Conservation (phyloP, 2,888 invertebrate genomes). For the Chaetogeoica ovagalla region DNA sequence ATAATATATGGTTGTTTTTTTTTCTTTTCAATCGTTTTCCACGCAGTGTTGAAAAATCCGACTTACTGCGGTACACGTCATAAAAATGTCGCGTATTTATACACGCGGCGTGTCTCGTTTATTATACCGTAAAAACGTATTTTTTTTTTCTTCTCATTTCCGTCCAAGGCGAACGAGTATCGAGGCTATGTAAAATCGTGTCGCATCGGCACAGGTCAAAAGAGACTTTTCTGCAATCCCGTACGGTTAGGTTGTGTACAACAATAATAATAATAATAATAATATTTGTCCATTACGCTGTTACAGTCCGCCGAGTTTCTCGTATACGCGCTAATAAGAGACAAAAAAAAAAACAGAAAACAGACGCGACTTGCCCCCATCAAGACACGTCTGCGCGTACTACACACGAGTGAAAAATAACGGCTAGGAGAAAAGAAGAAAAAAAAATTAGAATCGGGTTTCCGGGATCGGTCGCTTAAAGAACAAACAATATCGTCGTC, state of each 20-base stretch:
- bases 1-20: no score
- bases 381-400: slow-evolving; percentile 14
- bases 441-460: slow-evolving; percentile 33
- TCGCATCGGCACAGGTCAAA: slow-evolving; percentile 12
- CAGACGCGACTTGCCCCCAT: no score
- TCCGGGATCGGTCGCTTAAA: slow-evolving; percentile 33
- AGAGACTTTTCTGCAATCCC: no score
- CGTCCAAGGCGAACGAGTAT: slow-evolving; percentile 16
- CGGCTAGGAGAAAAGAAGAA: slow-evolving; percentile 11
- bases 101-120: no score
- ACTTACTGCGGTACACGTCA: no score
- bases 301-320: slow-evolving; percentile 38
- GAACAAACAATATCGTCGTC: slow-evolving; percentile 32
- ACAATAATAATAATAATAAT: slow-evolving; percentile 1
- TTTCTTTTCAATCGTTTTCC: no score
- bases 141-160: no score
- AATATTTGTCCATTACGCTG: neutral
- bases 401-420: slow-evolving; percentile 28
- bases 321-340: no score
- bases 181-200: slow-evolving; percentile 15
- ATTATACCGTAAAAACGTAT: no score
- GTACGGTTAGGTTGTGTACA: neutral
- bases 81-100: no score
- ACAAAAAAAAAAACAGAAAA: slow-evolving; percentile 21
- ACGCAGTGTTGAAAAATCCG: no score